These are phyloP conservation scores for Mohoua ochrocephala DNA, from an alignment of 2,113 vertebrate genomes.

Conservation along the genomic window DNA sequence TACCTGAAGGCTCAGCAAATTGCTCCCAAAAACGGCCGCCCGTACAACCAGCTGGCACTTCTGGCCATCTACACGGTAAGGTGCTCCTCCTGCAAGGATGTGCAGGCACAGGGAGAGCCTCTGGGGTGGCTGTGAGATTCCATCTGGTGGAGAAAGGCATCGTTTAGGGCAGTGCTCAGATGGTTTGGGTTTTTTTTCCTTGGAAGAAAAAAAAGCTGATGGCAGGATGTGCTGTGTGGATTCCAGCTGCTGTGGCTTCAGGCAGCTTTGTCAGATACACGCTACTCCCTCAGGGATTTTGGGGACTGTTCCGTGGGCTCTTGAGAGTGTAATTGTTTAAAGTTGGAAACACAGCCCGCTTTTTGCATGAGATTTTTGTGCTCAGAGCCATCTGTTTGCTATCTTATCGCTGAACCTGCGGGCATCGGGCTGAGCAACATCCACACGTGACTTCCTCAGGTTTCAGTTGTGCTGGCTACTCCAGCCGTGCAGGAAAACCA, in stretches of 20 bases:
- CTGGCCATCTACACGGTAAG: conserved; percentile 97
- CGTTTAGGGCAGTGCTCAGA: not conserved
- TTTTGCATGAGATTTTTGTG: not conserved
- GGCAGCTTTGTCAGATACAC: not conserved
- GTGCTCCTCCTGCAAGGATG: not conserved
- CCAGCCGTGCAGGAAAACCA: not conserved
- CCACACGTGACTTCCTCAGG: rapidly evolving
- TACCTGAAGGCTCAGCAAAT: conserved; percentile 98
- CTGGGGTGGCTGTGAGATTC: not conserved
- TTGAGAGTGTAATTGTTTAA: not conserved
- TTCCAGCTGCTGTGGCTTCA: conserved; percentile 16
- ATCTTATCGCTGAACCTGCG: not conserved
- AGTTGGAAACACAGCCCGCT: not conserved
- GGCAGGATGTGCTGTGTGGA: not conserved
- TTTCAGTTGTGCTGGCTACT: not conserved
- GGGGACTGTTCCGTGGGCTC: not conserved
- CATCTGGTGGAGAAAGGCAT: not conserved
- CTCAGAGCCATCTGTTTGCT: not conserved
- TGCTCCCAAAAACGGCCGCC: conserved; percentile 96
- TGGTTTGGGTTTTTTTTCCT: not conserved
- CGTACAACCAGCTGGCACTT: conserved; percentile 94
- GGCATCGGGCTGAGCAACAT: not conserved
- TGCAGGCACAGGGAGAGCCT: not conserved
- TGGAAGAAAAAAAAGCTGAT: not conserved
- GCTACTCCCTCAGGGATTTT: not conserved